These are phyloP conservation scores for Branchellion lobata DNA, from an alignment of 2,888 invertebrate genomes.

Conservation along the genomic window DNA sequence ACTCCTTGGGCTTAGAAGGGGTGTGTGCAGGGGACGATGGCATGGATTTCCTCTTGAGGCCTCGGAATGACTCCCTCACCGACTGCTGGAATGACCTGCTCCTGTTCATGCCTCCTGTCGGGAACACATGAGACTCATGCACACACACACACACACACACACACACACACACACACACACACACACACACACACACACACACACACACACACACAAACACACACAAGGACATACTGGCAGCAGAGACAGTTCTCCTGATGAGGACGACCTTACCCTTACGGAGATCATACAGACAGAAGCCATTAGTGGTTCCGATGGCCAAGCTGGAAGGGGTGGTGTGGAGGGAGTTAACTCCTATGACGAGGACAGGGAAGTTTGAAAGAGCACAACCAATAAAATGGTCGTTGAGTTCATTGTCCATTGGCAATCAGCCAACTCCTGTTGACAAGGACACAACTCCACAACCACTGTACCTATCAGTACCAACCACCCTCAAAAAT, in stretches of 20 bases:
- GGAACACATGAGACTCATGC: not conserved
- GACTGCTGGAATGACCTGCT: constrained; percentile 94
- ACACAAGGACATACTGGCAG: too few species aligned
- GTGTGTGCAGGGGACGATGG: not conserved
- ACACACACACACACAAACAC: too few species aligned
- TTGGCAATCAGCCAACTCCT: too few species aligned
- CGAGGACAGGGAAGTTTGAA: too few species aligned
- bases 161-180: too few species aligned
- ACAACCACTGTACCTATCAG: too few species aligned
- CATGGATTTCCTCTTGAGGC: constrained; percentile 31
- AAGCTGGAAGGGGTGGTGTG: too few species aligned
- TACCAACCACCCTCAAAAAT: too few species aligned
- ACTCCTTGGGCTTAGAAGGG: not conserved
- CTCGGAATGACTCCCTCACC: constrained; percentile 88
- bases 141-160: too few species aligned
- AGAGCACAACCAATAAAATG: too few species aligned
- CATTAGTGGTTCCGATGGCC: constrained; percentile 32
- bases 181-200: too few species aligned
- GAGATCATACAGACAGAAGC: constrained; percentile 28
- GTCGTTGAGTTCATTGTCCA: too few species aligned
- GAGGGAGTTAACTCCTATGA: not conserved
- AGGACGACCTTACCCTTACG: constrained; percentile 26
- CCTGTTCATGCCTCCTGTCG: constrained; percentile 26
- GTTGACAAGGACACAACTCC: not conserved
- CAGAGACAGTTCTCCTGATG: constrained; percentile 27